phyloP scores from a whole-genome alignment of 2,113 vertebrate genomes.

The Hippocampus guttulatus region DNA sequence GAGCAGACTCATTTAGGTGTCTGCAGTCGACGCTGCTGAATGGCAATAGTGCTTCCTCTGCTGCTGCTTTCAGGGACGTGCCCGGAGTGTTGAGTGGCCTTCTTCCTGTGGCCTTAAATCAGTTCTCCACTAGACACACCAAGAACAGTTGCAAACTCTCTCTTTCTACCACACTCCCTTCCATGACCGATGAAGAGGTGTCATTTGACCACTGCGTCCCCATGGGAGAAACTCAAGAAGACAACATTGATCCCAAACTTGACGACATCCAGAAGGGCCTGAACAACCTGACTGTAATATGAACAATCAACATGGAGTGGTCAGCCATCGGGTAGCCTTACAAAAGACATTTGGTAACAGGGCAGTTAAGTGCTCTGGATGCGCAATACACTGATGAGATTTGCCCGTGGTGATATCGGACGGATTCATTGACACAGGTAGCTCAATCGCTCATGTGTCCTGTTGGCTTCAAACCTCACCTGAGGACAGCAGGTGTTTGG shows the following conservation, averaged over 20 bases:
- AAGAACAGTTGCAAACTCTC: constrained; percentile 60
- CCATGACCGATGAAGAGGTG: constrained; percentile 40
- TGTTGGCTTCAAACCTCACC: constrained; percentile 49
- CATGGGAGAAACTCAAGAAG: constrained; percentile 35
- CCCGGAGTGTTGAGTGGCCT: constrained; percentile 65
- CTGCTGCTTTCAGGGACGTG: constrained; percentile 68
- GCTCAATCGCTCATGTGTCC: constrained; percentile 8
- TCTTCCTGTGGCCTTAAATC: constrained; percentile 72
- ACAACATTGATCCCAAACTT: constrained; percentile 37
- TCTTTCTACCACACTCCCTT: constrained; percentile 29
- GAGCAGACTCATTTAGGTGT: constrained; percentile 73
- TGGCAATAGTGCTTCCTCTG: constrained; percentile 72
- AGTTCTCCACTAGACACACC: constrained; percentile 65
- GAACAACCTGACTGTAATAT: constrained; percentile 10
- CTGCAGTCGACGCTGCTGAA: constrained; percentile 65
- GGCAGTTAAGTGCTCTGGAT: constrained; percentile 13
- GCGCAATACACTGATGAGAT: constrained; percentile 24
- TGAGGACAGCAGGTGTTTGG: constrained; percentile 33
- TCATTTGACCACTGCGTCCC: constrained; percentile 45
- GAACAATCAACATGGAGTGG: not conserved
- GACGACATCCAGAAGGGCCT: constrained; percentile 1
- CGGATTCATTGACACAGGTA: constrained; percentile 12
- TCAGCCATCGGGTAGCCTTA: constrained; percentile 5
- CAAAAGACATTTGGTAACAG: constrained; percentile 22
- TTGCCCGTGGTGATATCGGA: constrained; percentile 27